Evolutionary conservation across 2,113 vertebrate genomes (phyloP), one percentile per base, ranked within the genome.

Genomic region (Ameiurus melas): DNA sequence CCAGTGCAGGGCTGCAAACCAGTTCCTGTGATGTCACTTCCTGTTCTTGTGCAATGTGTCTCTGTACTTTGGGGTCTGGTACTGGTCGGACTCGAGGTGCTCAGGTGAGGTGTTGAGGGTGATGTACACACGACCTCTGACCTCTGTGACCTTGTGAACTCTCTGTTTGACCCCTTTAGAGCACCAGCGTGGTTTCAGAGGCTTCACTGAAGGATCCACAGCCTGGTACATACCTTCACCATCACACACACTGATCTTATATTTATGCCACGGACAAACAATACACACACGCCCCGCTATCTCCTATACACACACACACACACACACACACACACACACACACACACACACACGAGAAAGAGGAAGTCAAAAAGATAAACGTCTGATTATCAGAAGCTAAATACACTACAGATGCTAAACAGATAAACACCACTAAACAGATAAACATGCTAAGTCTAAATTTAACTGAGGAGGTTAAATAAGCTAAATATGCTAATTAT

Each of bases 201-300:
- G 95, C 91, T 94, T 96, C 25, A 94, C 95, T 60, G 91, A 93
- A 51, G 97, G 97, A 90, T 98, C 91, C 93, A 96, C 93, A 84
- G 96, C 96, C 93, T 98, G 95, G 90, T 98, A 98, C 16, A 99
- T 91, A 75, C 97, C 96, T 94, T 99, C 97, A 89, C 98, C 98
- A 89, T 97, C 97, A 86, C 94, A 93, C 91, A 99, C 90, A 51
- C 96, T 97, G 91, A 99, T 99, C 94, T 95, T 97, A 91, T 95
- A 98, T 90, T 97, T 97, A 93, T 99, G 98, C 97, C 98, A 99
- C 0, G 98, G 97, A 91, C 98, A 99, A 92, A 98, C 93, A 79
- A 99, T 96, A 83, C 98, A 99, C 0, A 94, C n/a, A 75, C 91
- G 94, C 68, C 97, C 97, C 91, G 95, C 89, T 20, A 98, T 96